These are phyloP conservation scores for Synergus itoensis DNA, from an alignment of 2,888 invertebrate genomes.

Conservation along the genomic window DNA sequence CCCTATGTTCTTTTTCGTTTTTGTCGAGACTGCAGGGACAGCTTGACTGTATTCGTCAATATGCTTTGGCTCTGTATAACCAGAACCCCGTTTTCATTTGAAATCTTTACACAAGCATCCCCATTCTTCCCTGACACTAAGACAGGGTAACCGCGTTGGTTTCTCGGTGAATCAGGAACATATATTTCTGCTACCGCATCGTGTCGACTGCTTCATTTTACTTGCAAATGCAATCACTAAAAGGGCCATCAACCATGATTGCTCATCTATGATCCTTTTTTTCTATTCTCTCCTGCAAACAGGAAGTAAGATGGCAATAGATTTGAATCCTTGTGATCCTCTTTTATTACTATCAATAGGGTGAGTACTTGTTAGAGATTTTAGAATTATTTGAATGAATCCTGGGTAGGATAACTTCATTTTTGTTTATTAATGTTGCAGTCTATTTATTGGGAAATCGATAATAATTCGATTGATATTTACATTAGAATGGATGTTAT, in stretches of 20 bases:
- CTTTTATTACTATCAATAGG: background rate
- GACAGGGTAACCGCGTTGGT: constrained; percentile 39
- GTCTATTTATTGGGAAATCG: too few relatives aligned
- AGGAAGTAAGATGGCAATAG: background rate
- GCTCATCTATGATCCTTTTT: constrained; percentile 53
- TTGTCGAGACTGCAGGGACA: background rate
- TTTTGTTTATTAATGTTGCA: too few relatives aligned
- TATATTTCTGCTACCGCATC: constrained; percentile 51
- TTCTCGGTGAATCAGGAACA: constrained; percentile 55
- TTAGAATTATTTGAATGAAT: too few relatives aligned
- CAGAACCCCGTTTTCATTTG: constrained; percentile 8
- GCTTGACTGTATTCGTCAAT: constrained; percentile 11
- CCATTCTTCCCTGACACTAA: constrained; percentile 47
- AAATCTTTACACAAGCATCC: constrained; percentile 32
- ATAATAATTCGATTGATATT: background rate
- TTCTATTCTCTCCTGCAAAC: constrained; percentile 8
- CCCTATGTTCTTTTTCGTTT: constrained; percentile 8
- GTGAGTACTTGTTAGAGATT: too few relatives aligned
- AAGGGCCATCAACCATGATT: constrained; percentile 64
- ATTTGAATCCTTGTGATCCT: background rate
- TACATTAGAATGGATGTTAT: background rate
- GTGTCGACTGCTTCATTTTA: constrained; percentile 69
- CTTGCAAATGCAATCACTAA: constrained; percentile 75
- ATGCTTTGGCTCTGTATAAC: constrained; percentile 7
- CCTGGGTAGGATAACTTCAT: too few relatives aligned